phyloP scores from a whole-genome alignment of 2,113 vertebrate genomes.

The Dicerorhinus sumatrensis region DNA sequence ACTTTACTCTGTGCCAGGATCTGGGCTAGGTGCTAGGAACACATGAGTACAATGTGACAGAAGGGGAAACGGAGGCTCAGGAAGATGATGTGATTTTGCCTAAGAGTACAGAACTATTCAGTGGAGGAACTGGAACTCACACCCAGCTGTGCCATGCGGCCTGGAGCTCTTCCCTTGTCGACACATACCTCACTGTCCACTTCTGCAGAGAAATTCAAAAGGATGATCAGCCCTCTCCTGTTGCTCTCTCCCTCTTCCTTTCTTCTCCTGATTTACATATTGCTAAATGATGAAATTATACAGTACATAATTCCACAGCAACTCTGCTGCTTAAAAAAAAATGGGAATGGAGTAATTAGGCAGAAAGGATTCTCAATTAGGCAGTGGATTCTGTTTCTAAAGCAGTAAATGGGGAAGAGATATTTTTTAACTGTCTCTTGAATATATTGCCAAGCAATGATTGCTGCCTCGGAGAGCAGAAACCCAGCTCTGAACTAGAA shows the following conservation, averaged over 20 bases:
- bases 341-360: slow-evolving; percentile 79
- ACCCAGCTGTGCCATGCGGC: neutral
- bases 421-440: slow-evolving; percentile 76
- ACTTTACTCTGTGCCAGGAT: neutral
- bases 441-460: slow-evolving; percentile 66
- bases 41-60: neutral
- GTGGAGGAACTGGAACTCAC: neutral
- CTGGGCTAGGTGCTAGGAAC: neutral
- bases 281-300: slow-evolving; percentile 84
- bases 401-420: slow-evolving; percentile 73
- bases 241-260: slow-evolving; percentile 54
- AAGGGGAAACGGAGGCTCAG: neutral
- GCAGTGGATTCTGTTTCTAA: slow-evolving; percentile 79
- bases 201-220: neutral
- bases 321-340: slow-evolving; percentile 76
- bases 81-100: neutral
- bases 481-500: neutral
- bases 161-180: neutral
- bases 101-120: neutral
- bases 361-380: slow-evolving; percentile 81
- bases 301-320: slow-evolving; percentile 78
- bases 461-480: neutral
- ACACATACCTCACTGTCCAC: neutral
- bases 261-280: slow-evolving; percentile 80
- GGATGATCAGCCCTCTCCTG: neutral